These are phyloP conservation scores for Podarcis lilfordi DNA, from an alignment of 2,797 vertebrate species.

Conservation along the genomic window DNA sequence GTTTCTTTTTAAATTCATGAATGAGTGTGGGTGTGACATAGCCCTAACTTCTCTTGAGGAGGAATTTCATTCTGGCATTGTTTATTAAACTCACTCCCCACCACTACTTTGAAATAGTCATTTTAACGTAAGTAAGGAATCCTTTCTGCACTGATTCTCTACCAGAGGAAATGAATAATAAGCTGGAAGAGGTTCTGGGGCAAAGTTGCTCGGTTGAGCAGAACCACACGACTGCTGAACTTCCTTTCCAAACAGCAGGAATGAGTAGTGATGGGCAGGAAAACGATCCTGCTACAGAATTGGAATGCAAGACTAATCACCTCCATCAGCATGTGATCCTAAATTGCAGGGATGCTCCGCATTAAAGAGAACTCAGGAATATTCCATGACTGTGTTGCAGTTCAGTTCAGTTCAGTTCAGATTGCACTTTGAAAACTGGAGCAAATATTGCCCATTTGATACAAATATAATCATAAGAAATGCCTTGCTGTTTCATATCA, in stretches of 20 bases:
- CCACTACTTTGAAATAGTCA: not conserved
- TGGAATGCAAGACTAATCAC: not conserved
- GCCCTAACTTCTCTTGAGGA: not conserved
- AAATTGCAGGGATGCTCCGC: not conserved
- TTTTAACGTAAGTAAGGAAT: not conserved
- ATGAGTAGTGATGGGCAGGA: not conserved
- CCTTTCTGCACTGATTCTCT: conserved; percentile 20
- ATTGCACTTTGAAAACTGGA: not conserved
- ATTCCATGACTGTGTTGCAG: too few relatives aligned
- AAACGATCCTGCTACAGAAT: not conserved
- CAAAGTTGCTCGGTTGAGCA: conserved; percentile 23
- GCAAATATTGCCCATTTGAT: not conserved
- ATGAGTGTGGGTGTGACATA: too few relatives aligned
- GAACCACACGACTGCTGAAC: not conserved
- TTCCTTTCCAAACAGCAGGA: not conserved
- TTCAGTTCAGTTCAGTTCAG: not conserved
- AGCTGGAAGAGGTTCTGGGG: conserved; percentile 33
- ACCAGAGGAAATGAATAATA: conserved; percentile 38
- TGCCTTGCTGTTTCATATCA: not conserved
- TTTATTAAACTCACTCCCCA: not conserved
- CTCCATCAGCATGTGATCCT: not conserved
- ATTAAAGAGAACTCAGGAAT: too few relatives aligned
- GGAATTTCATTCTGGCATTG: conserved; percentile 21
- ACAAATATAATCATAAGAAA: not conserved
- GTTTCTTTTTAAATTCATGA: too few relatives aligned